These are phyloP conservation scores for Anguilla anguilla DNA, from an alignment of 2,797 vertebrate species.

Conservation along the genomic window DNA sequence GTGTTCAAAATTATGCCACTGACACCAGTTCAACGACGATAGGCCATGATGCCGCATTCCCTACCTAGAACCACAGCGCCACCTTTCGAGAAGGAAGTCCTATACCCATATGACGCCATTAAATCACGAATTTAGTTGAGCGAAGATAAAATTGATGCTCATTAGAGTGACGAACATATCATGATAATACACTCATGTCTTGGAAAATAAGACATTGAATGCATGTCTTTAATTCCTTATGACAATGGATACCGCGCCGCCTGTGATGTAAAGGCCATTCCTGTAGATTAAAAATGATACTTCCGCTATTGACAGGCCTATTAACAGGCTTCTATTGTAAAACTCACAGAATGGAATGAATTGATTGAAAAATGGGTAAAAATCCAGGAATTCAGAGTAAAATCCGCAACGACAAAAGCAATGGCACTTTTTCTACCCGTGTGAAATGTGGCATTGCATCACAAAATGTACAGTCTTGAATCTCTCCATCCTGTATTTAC, in stretches of 20 bases:
- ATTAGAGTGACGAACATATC: neutral
- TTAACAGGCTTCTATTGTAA: too few species aligned
- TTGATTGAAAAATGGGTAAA: too few species aligned
- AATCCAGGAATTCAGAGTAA: too few species aligned
- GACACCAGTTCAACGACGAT: conserved; percentile 19
- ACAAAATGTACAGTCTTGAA: too few species aligned
- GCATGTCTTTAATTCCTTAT: neutral
- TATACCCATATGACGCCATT: conserved; percentile 7
- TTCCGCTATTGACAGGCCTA: too few species aligned
- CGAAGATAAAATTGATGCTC: neutral
- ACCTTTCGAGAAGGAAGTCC: conserved; percentile 28
- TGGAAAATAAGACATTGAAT: neutral
- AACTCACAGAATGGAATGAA: too few species aligned
- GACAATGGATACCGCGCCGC: neutral
- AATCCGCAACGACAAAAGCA: too few species aligned
- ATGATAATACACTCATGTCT: neutral
- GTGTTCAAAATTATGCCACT: conserved; percentile 29
- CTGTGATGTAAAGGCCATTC: neutral
- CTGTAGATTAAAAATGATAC: neutral
- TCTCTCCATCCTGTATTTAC: too few species aligned
- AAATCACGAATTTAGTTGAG: neutral
- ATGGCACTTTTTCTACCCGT: too few species aligned
- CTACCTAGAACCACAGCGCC: conserved; percentile 31
- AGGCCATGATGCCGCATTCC: conserved; percentile 22
- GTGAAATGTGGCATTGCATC: too few species aligned